phyloP scores from a whole-genome alignment of 2,888 invertebrate species.

The Slavum lentiscoides region DNA sequence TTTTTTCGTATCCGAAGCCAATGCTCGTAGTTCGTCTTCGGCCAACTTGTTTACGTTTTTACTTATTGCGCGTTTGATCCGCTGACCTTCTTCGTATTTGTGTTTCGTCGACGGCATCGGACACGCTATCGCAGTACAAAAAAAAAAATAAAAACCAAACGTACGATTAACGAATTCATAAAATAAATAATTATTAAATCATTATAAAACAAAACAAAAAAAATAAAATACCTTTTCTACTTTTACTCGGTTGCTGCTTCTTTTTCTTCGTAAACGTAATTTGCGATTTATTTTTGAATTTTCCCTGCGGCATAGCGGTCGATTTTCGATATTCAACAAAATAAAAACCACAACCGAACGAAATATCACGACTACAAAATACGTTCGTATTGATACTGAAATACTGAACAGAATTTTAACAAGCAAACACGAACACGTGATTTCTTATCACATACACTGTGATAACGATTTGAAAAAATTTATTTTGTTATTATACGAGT shows the following conservation, averaged over 20 bases:
- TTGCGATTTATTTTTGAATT: constrained; percentile 53
- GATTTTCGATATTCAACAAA: background rate
- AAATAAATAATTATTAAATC: background rate
- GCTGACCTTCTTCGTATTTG: constrained; percentile 65
- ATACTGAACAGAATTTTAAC: background rate
- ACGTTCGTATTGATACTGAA: background rate
- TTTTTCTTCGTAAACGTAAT: constrained; percentile 36
- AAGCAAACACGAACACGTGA: constrained; percentile 16
- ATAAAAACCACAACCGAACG: background rate
- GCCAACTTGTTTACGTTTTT: constrained; percentile 73
- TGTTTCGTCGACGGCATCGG: constrained; percentile 70
- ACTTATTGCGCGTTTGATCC: constrained; percentile 69
- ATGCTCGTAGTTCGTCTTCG: constrained; percentile 69
- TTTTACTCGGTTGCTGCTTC: constrained; percentile 21
- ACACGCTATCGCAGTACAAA: constrained; percentile 58
- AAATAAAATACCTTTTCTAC: constrained; percentile 38
- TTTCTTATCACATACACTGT: constrained; percentile 8
- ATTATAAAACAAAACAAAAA: background rate
- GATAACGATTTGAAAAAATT: constrained; percentile 13
- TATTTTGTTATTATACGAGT: background rate
- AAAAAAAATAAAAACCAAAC: no score
- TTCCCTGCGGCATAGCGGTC: constrained; percentile 54
- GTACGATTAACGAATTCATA: background rate
- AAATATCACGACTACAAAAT: background rate
- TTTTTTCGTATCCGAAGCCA: constrained; percentile 62